Evolutionary conservation across 2,797 vertebrate species (phyloP).

Genomic region (Chanos chanos): DNA sequence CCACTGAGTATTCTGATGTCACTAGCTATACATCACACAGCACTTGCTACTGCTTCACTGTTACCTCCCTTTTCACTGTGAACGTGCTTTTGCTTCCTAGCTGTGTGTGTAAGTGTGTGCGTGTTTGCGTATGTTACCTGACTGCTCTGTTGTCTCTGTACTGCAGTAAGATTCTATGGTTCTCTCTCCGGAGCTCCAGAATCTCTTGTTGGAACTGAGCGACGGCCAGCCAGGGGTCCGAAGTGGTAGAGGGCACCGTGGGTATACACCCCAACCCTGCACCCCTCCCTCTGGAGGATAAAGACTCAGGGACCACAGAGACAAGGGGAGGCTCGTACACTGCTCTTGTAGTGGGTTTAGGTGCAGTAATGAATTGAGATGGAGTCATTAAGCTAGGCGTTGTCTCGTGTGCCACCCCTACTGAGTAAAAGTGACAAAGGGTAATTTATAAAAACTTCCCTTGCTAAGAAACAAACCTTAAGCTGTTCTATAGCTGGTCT

Average conservation of each 20-base stretch:
- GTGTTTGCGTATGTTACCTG: slow-evolving; percentile 33
- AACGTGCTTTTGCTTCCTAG: not conserved
- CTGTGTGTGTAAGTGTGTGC: not conserved
- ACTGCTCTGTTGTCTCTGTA: slow-evolving; percentile 38
- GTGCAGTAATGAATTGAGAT: slow-evolving; percentile 67
- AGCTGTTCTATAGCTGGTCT: too few species aligned
- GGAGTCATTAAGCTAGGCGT: slow-evolving; percentile 69
- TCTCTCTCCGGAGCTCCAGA: slow-evolving; percentile 59
- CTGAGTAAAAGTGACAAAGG: too few species aligned
- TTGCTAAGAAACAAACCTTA: too few species aligned
- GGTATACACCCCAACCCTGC: too few species aligned
- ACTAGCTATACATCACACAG: too few species aligned
- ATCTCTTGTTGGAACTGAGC: slow-evolving; percentile 60
- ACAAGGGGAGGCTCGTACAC: not conserved
- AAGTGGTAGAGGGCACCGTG: too few species aligned
- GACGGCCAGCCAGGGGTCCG: slow-evolving; percentile 54
- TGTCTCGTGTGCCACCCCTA: too few species aligned
- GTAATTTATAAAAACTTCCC: too few species aligned
- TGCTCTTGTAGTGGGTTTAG: too few species aligned
- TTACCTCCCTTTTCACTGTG: too few species aligned
- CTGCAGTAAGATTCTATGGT: slow-evolving; percentile 53
- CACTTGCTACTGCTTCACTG: too few species aligned
- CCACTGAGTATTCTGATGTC: too few species aligned
- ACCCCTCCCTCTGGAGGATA: not conserved
- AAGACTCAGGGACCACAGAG: not conserved